Evolutionary conservation across 2,888 invertebrate species (phyloP).

Genomic region (Amaurobius ferox): DNA sequence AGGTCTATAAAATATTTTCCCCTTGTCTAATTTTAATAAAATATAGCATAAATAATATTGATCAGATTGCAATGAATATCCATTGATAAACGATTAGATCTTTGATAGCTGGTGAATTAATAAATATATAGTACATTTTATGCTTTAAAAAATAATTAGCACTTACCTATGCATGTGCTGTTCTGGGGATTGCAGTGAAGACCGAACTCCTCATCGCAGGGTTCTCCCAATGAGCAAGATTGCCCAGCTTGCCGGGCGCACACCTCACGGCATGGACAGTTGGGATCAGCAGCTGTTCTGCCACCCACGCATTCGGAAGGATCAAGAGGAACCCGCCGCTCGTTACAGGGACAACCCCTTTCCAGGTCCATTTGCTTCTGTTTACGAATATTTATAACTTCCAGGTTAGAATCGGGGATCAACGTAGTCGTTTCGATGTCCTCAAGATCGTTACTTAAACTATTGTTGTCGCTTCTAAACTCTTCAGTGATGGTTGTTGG

Average conservation of each 20-base stretch:
- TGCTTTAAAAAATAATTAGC: neutral
- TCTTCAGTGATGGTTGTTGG: neutral
- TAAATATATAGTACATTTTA: too few species aligned
- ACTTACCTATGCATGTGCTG: constrained; percentile 63
- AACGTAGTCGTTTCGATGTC: neutral
- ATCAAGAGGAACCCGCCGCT: constrained; percentile 8
- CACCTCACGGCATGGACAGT: constrained; percentile 57
- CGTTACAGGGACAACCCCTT: constrained; percentile 36
- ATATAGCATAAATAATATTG: too few species aligned
- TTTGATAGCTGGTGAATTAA: too few species aligned
- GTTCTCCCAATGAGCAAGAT: constrained; percentile 44
- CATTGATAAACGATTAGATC: too few species aligned
- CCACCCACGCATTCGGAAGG: constrained; percentile 39
- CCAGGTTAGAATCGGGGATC: neutral
- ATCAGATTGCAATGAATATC: too few species aligned
- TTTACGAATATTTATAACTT: constrained; percentile 19
- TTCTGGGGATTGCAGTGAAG: constrained; percentile 45
- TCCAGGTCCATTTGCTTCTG: constrained; percentile 50
- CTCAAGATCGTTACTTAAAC: constrained; percentile 15
- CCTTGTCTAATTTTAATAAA: too few species aligned
- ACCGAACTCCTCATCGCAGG: constrained; percentile 70
- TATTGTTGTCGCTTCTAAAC: neutral
- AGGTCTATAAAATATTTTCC: too few species aligned
- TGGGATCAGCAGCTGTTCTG: constrained; percentile 37
- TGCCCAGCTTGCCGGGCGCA: constrained; percentile 63